Evolutionary conservation across 2,113 vertebrate genomes (phyloP).

Genomic region (Carlito syrichta): DNA sequence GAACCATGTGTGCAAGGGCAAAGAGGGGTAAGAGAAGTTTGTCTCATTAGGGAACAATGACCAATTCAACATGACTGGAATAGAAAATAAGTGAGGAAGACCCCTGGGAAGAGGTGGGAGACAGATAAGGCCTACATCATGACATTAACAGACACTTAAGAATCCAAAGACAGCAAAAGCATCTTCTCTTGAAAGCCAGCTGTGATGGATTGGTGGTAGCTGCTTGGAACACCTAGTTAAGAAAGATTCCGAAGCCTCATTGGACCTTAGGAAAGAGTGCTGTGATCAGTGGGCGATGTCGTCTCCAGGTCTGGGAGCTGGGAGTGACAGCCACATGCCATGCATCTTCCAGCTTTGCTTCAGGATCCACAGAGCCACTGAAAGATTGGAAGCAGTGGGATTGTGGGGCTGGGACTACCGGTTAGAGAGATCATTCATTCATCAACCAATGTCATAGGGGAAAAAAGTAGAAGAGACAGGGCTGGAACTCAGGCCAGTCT

Average conservation of each 20-base stretch:
- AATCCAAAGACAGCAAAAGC: not conserved
- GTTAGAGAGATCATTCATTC: not conserved
- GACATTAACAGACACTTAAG: not conserved
- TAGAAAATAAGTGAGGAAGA: not conserved
- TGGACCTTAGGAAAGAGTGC: not conserved
- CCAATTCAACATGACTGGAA: not conserved
- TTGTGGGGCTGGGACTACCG: not conserved
- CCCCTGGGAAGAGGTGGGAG: not conserved
- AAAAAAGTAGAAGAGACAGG: not conserved
- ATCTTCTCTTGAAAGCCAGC: not conserved
- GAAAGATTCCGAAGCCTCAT: not conserved
- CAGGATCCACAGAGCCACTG: not conserved
- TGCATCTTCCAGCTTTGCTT: not conserved
- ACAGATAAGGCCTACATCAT: not conserved
- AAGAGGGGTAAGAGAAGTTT: not conserved
- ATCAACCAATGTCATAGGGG: not conserved
- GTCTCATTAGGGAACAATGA: not conserved
- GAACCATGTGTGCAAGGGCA: not conserved
- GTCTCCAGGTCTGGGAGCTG: not conserved
- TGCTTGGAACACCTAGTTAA: not conserved
- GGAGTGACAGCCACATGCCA: not conserved
- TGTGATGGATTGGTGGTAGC: not conserved
- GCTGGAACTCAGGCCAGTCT: not conserved
- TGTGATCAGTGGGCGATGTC: not conserved
- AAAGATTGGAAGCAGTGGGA: not conserved